phyloP scores from a whole-genome alignment of 30 jellyfish, hydroid and myxozoan species.

The Catostylus mosaicus region DNA sequence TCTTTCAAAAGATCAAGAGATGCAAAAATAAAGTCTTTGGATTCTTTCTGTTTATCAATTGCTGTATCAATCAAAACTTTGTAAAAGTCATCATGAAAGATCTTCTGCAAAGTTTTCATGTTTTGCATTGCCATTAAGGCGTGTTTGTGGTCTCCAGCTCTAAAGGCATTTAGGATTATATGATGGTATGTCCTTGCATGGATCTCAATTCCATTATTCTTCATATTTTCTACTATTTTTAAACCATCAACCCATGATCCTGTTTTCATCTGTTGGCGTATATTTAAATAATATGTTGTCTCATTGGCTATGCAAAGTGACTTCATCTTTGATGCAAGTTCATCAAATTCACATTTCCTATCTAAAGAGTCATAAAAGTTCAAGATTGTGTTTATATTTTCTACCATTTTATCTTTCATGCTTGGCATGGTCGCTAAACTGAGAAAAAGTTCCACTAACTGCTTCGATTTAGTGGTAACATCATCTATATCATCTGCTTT shows the following conservation, averaged over 20 bases:
- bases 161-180: slow-evolving; percentile 37
- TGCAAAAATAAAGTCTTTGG: slow-evolving; percentile 10
- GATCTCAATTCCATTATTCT: slow-evolving; percentile 11
- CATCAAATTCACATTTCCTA: background rate
- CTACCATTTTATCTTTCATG: slow-evolving; percentile 14
- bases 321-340: slow-evolving; percentile 22
- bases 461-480: background rate
- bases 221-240: slow-evolving; percentile 25
- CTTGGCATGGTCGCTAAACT: background rate
- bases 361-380: slow-evolving; percentile 32
- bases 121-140: slow-evolving; percentile 14
- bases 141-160: slow-evolving; percentile 23
- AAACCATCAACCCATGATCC: slow-evolving; percentile 54
- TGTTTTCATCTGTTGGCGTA: slow-evolving; percentile 33
- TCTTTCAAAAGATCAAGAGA: slow-evolving; percentile 30
- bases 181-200: slow-evolving; percentile 54
- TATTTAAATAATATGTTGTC: slow-evolving; percentile 37
- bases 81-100: slow-evolving; percentile 56
- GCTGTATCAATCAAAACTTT: slow-evolving; percentile 19
- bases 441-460: background rate
- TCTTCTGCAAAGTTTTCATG: slow-evolving; percentile 30
- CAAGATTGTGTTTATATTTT: slow-evolving; percentile 38
- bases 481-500: background rate
- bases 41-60: background rate
- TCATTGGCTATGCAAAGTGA: slow-evolving; percentile 29